These are phyloP conservation scores for Amphipoea oculea DNA, from an alignment of 2,888 invertebrate genomes.

Conservation along the genomic window DNA sequence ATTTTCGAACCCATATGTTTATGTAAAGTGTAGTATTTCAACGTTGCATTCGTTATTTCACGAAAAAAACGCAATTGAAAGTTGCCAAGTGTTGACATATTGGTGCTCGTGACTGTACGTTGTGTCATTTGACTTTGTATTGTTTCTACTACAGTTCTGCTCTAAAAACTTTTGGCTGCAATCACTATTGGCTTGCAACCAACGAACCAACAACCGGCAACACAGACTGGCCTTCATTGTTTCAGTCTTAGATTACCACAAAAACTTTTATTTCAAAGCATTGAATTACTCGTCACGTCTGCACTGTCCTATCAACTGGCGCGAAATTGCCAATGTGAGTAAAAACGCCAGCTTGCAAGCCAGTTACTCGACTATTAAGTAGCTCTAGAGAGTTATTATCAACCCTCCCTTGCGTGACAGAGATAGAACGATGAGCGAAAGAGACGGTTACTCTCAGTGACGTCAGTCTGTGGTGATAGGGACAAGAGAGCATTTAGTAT, in stretches of 20 bases:
- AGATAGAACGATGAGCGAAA: conserved; percentile 25
- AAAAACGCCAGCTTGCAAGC: conserved; percentile 67
- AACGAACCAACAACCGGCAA: background rate
- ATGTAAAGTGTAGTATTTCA: too few relatives aligned
- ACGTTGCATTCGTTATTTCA: too few relatives aligned
- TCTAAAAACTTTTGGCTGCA: background rate
- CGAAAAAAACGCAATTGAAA: too few relatives aligned
- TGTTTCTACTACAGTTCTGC: background rate
- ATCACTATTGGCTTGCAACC: background rate
- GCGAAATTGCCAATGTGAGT: conserved; percentile 24
- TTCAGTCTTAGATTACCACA: background rate
- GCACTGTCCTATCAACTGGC: conserved; percentile 15
- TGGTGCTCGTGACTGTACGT: background rate
- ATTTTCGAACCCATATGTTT: too few relatives aligned
- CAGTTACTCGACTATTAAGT: conserved; percentile 64
- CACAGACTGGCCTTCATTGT: background rate
- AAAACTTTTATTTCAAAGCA: conserved; percentile 22
- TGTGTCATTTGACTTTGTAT: background rate
- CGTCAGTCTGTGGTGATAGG: conserved; percentile 24
- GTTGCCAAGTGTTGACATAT: too few relatives aligned
- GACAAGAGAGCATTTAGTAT: conserved; percentile 38
- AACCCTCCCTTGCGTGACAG: conserved; percentile 35
- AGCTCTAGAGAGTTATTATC: conserved; percentile 47
- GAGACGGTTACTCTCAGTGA: conserved; percentile 19
- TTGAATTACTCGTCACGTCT: conserved; percentile 30